Percentiles rank a stretch among this genome's conserved stretches.
Conservation (phyloP, 2,113 vertebrate species). For the Onychostoma macrolepis region DNA sequence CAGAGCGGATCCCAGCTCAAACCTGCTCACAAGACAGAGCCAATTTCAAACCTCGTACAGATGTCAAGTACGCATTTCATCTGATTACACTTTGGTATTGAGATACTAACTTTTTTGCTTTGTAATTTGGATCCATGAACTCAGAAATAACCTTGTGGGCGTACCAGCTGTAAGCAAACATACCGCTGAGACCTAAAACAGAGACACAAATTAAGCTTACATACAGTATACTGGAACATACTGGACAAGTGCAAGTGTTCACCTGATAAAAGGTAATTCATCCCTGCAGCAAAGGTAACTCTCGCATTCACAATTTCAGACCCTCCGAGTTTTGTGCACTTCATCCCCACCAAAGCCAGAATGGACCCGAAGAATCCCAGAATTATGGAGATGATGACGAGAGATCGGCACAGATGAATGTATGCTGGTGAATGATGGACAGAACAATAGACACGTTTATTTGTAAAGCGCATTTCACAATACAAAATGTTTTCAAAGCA, state of each 20-base stretch:
- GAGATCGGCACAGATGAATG: conserved; percentile 91
- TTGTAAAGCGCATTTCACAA: not conserved
- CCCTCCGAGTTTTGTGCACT: conserved; percentile 94
- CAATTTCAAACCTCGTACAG: no score
- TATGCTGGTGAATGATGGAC: conserved; percentile 79
- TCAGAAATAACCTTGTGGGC: conserved; percentile 88
- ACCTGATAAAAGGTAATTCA: conserved; percentile 90
- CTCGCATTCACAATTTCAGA: conserved; percentile 87
- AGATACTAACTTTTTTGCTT: conserved; percentile 86
- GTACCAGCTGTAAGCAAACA: conserved; percentile 89
- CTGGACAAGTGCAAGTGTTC: conserved; percentile 28
- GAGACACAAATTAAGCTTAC: not conserved
- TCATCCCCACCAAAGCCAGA: conserved; percentile 93
- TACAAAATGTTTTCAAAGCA: not conserved
- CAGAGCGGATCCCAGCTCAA: conserved; percentile 91
- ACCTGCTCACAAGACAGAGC: conserved; percentile 72
- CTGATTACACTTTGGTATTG: not conserved
- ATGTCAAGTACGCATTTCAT: not conserved
- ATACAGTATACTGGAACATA: not conserved
- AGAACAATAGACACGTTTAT: not conserved
- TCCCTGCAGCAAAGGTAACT: conserved; percentile 88
- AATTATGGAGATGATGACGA: conserved; percentile 89
- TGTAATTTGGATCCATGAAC: conserved; percentile 86
- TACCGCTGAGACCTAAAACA: conserved; percentile 83
- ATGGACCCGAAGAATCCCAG: conserved; percentile 87